Percentiles rank a stretch among this genome's conserved stretches.
phyloP scores from a whole-genome alignment of 2,797 vertebrate species.

The Enteromius fasciolatus region DNA sequence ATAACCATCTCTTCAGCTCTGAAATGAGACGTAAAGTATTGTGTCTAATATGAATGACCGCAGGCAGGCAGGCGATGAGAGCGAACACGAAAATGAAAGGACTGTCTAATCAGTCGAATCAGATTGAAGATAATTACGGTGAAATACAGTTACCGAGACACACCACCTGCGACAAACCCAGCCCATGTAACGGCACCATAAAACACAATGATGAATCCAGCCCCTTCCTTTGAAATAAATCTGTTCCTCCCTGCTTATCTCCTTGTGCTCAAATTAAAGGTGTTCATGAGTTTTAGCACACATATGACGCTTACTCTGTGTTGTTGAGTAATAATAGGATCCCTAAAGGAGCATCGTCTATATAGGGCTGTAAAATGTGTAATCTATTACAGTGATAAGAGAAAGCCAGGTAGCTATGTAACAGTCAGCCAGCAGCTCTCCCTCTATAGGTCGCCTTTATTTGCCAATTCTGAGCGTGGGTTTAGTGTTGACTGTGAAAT shows the following conservation, averaged over 20 bases:
- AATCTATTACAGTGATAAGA: slow-evolving; percentile 38
- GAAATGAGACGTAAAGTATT: slow-evolving; percentile 7
- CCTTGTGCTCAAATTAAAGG: slow-evolving; percentile 37
- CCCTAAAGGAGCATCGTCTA: slow-evolving; percentile 28
- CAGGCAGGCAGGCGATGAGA: slow-evolving; percentile 24
- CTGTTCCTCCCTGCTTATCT: slow-evolving; percentile 47
- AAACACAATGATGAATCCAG: slow-evolving; percentile 61
- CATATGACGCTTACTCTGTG: background rate
- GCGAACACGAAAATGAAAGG: slow-evolving; percentile 26
- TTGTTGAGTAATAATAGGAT: slow-evolving; percentile 56
- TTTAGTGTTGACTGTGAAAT: slow-evolving; percentile 23
- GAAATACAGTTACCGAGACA: slow-evolving; percentile 60
- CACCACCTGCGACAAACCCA: slow-evolving; percentile 71
- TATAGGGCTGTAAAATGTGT: background rate
- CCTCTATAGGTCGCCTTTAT: background rate
- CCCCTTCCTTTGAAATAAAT: slow-evolving; percentile 48
- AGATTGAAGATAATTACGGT: slow-evolving; percentile 65
- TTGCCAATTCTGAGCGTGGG: slow-evolving; percentile 9
- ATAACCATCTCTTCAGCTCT: background rate
- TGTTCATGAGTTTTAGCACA: background rate
- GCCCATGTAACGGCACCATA: slow-evolving; percentile 71
- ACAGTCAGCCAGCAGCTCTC: background rate
- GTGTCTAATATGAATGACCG: slow-evolving; percentile 14
- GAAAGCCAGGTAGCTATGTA: slow-evolving; percentile 20
- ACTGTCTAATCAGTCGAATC: slow-evolving; percentile 45